Base-by-base conservation (phyloP, 2,888 invertebrate genomes). In the Sphaerolaimus hirsutus region DNA sequence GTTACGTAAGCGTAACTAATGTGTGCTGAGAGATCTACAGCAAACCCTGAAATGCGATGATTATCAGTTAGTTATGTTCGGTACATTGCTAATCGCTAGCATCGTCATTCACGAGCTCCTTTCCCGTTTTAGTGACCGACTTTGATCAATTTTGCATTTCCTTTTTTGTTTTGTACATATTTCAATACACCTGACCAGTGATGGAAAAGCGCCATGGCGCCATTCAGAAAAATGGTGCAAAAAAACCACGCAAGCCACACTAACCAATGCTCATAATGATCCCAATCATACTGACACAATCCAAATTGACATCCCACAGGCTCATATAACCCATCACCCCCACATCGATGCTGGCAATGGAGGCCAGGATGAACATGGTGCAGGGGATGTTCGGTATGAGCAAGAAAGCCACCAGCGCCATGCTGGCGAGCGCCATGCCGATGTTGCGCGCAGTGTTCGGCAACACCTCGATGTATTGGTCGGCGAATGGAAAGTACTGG, bases 211-310 rank as follows among this genome's bases (percentile, higher is more conserved):
- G n/a, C n/a, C n/a, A n/a, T n/a, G n/a, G n/a, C n/a, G n/a, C n/a
- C n/a, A n/a, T n/a, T n/a, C n/a, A n/a, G n/a, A n/a, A n/a, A n/a
- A n/a, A n/a, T n/a, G n/a, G n/a, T n/a, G n/a, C n/a, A n/a, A n/a
- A n/a, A n/a, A n/a, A n/a, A n/a, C n/a, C n/a, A n/a, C n/a, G n/a
- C n/a, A n/a, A n/a, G n/a, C n/a, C n/a, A n/a, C n/a, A n/a, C n/a
- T n/a, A n/a, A n/a, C n/a, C 86, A 49, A 86, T 83, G 64, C 84
- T 84, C 84, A 86, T 84, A 53, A 86, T 84, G 43, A 89, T 71
- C 63, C 87, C 86, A 50, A 87, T 86, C 86, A 89, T 87, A 1
- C 86, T 86, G 56, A 89, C 86, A 1, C 55, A 54, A 45, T 61
- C 61, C 44, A 89, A 71, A 60, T 83, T 83, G 7, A 89, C 59